These are phyloP conservation scores for Mystacornis crossleyi DNA, from an alignment of 2,113 vertebrate species.

Conservation along the genomic window DNA sequence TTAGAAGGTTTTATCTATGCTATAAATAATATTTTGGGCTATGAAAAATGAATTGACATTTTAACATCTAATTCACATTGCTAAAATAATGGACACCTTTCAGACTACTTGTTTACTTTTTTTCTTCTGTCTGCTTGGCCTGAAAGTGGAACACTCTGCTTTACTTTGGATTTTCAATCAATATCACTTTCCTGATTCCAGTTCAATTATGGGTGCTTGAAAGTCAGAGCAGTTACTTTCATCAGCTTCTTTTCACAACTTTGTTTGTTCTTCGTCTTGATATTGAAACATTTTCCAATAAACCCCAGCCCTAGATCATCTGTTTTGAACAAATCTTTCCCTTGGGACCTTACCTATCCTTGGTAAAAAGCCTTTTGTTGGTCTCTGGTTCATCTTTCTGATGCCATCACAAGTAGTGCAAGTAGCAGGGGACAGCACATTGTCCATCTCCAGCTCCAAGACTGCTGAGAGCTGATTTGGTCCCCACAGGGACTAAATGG, in stretches of 20 bases:
- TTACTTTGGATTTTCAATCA: background rate
- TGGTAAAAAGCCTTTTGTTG: background rate
- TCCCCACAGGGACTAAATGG: accelerated
- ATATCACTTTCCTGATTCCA: background rate
- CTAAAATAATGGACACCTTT: background rate
- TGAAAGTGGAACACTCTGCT: background rate
- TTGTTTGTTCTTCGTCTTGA: background rate
- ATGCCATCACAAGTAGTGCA: background rate
- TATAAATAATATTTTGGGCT: slow-evolving; percentile 25
- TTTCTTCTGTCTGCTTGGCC: background rate
- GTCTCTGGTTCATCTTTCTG: background rate
- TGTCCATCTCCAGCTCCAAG: background rate
- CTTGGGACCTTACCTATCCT: background rate
- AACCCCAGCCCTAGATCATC: background rate
- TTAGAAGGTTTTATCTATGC: slow-evolving; percentile 14
- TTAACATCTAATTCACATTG: background rate
- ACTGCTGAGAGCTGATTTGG: background rate
- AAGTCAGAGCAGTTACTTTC: background rate
- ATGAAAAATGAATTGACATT: slow-evolving; percentile 15
- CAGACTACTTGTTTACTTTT: background rate
- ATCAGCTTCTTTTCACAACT: background rate
- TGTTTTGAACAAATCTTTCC: background rate
- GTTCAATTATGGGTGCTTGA: background rate
- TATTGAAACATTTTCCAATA: background rate
- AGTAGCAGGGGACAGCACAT: background rate